A percentile compares a stretch with the other conserved stretches of the same genome.
phyloP scores from a whole-genome alignment of 2,113 vertebrate genomes.

The Benitochromis conjunctus region DNA sequence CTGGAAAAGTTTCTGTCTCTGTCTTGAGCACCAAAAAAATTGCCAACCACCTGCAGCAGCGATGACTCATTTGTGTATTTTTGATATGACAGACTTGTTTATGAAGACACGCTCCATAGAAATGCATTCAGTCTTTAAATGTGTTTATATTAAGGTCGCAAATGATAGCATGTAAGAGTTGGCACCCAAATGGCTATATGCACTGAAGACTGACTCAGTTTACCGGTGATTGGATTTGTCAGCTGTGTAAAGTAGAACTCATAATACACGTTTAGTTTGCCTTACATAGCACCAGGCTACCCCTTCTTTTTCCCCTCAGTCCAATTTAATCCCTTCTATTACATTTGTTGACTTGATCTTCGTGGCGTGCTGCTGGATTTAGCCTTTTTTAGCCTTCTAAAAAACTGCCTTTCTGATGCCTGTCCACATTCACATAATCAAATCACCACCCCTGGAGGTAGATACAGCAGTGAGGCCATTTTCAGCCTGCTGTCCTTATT shows the following conservation, averaged over 20 bases:
- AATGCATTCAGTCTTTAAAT: not conserved
- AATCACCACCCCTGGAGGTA: conserved; percentile 16
- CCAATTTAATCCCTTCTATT: not conserved
- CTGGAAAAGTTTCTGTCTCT: not conserved
- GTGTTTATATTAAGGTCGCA: not conserved
- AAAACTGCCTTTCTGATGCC: not conserved
- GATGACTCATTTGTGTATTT: conserved; percentile 22
- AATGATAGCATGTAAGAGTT: not conserved
- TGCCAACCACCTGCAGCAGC: conserved; percentile 25
- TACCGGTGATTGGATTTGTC: not conserved
- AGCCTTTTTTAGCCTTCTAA: not conserved
- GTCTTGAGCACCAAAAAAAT: not conserved
- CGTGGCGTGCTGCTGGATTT: not conserved
- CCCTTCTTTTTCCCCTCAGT: not conserved
- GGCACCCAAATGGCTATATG: not conserved
- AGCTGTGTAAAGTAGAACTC: not conserved
- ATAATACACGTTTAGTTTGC: not conserved
- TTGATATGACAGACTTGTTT: not conserved
- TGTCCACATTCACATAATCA: conserved; percentile 20
- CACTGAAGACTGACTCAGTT: not conserved
- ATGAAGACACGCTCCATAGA: not conserved
- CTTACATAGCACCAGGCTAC: not conserved
- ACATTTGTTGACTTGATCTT: not conserved
- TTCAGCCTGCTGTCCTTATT: not conserved
- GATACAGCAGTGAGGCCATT: not conserved